Conservation (phyloP, 2,888 invertebrate species). For the Phalera bucephala region DNA sequence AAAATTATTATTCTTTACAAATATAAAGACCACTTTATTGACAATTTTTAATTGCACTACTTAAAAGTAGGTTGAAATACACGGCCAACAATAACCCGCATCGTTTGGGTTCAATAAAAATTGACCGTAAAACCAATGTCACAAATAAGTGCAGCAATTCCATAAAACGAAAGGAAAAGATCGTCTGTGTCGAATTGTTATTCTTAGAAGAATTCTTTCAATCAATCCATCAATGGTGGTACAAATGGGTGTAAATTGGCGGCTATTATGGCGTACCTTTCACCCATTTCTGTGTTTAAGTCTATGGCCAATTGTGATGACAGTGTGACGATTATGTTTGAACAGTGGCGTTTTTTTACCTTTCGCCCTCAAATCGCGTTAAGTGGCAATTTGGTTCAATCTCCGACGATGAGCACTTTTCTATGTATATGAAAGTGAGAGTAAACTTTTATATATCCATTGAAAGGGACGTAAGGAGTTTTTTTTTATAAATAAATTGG, state of each 20-base stretch:
- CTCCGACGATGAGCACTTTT: constrained; percentile 6
- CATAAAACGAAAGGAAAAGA: constrained; percentile 41
- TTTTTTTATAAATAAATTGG: not conserved
- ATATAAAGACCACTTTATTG: too few relatives aligned
- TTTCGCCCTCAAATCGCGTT: constrained; percentile 12
- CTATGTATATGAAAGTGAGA: constrained; percentile 24
- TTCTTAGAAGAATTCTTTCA: constrained; percentile 49
- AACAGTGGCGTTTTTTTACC: constrained; percentile 31
- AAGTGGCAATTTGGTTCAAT: constrained; percentile 14
- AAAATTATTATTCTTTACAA: too few relatives aligned
- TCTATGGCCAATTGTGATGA: constrained; percentile 38
- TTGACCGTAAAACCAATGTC: constrained; percentile 42
- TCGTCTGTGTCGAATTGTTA: constrained; percentile 46
- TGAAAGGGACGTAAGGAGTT: not conserved
- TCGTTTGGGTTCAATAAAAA: constrained; percentile 23
- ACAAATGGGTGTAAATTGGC: constrained; percentile 59
- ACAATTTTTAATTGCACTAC: constrained; percentile 23
- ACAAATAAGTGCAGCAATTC: constrained; percentile 35
- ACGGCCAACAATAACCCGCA: constrained; percentile 27
- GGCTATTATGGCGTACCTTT: constrained; percentile 58
- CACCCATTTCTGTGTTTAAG: constrained; percentile 52
- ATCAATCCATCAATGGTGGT: constrained; percentile 45
- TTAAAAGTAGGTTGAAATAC: constrained; percentile 26
- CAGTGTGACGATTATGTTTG: constrained; percentile 29
- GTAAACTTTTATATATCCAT: not conserved